Evolutionary conservation across 2,797 vertebrate genomes (phyloP).

Genomic region (Smutsia temminckii): DNA sequence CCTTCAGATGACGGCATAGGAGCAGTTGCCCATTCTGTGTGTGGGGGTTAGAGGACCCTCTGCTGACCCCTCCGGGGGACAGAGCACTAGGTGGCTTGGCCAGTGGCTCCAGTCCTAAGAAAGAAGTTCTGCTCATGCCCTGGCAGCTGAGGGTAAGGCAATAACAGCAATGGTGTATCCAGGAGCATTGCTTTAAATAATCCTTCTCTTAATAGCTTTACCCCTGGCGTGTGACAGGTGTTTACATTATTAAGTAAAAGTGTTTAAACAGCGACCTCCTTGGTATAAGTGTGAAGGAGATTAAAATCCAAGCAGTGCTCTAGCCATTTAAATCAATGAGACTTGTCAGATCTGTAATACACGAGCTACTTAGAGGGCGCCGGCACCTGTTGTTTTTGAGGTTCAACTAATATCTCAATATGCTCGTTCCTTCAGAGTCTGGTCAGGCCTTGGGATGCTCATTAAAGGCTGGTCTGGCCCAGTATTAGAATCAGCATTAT

Average conservation of each 20-base stretch:
- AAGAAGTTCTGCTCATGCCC: neutral
- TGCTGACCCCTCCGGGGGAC: neutral
- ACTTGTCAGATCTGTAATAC: conserved; percentile 78
- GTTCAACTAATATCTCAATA: conserved; percentile 71
- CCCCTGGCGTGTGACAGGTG: conserved; percentile 78
- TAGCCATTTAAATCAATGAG: conserved; percentile 80
- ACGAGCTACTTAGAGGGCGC: conserved; percentile 70
- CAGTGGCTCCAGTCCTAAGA: neutral
- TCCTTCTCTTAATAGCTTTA: conserved; percentile 80
- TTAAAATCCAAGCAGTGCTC: conserved; percentile 76
- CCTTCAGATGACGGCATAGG: neutral
- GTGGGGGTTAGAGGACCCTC: neutral
- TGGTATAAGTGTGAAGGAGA: conserved; percentile 78
- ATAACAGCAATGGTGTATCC: conserved; percentile 58
- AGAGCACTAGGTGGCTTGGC: neutral
- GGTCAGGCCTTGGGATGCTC: conserved; percentile 55
- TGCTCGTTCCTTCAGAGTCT: conserved; percentile 50
- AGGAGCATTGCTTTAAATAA: conserved; percentile 74
- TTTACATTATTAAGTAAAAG: conserved; percentile 82
- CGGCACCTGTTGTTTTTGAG: conserved; percentile 74
- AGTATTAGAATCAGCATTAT: conserved; percentile 28
- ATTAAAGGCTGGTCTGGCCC: conserved; percentile 52
- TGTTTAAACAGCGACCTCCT: conserved; percentile 77
- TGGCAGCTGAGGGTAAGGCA: conserved; percentile 7
- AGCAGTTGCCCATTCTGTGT: neutral